phyloP scores from a whole-genome alignment of 2,113 vertebrate species.

The Actenoides lindsayi region DNA sequence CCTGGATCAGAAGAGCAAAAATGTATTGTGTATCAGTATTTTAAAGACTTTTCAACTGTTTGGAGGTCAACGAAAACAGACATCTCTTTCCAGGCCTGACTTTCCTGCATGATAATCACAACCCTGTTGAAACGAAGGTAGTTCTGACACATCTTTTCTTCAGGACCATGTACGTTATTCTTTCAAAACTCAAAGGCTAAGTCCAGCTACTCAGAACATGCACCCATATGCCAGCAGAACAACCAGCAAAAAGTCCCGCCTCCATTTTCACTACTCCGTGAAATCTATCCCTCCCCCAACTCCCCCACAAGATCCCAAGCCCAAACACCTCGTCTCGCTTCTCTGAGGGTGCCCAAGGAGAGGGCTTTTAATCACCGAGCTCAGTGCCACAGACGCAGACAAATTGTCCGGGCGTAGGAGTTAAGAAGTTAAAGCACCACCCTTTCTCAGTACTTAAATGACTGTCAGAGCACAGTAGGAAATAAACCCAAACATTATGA shows the following conservation, averaged over 20 bases:
- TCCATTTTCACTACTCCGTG: not conserved
- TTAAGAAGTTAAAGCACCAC: not conserved
- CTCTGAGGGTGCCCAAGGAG: not conserved
- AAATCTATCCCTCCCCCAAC: not conserved
- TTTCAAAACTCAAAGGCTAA: not conserved
- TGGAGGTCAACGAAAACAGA: constrained; percentile 2
- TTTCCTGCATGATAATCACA: not conserved
- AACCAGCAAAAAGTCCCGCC: not conserved
- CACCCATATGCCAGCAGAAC: not conserved
- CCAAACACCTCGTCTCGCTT: not conserved
- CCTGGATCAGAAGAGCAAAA: not conserved
- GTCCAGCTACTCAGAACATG: not conserved
- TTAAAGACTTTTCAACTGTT: constrained; percentile 22
- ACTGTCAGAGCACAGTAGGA: not conserved
- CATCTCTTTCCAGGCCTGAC: not conserved
- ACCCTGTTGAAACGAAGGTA: not conserved
- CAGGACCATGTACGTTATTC: not conserved
- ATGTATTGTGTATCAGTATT: not conserved
- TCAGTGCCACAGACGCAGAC: not conserved
- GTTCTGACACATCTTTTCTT: not conserved
- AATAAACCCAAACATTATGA: not conserved
- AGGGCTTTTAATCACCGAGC: not conserved
- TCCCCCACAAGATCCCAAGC: not conserved
- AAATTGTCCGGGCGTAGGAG: not conserved
- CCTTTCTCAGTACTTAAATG: not conserved